Conservation (phyloP, 2,888 invertebrate genomes). For the Hofmannophila pseudospretella region DNA sequence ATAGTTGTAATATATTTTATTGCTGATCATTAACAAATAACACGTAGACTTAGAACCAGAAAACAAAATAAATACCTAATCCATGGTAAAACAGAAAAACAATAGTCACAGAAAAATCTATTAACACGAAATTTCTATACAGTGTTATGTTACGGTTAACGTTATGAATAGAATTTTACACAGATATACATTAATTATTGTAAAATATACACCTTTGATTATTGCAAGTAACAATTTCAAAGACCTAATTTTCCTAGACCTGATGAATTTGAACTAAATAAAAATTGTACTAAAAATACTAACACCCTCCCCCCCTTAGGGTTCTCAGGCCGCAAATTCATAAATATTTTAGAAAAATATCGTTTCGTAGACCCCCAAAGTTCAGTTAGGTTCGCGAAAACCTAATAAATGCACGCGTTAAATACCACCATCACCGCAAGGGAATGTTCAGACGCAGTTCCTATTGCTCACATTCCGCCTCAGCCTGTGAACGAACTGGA, state of each 20-base stretch:
- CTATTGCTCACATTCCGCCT: constrained; percentile 33
- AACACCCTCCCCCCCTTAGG: constrained; percentile 33
- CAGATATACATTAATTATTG: constrained; percentile 31
- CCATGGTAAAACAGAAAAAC: constrained; percentile 54
- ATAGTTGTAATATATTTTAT: constrained; percentile 66
- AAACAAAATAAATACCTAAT: constrained; percentile 76
- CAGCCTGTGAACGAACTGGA: constrained; percentile 64
- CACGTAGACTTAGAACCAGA: constrained; percentile 71
- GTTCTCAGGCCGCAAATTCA: constrained; percentile 31
- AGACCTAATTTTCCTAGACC: constrained; percentile 42
- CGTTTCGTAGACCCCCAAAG: constrained; percentile 23
- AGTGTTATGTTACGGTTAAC: constrained; percentile 16
- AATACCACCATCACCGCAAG: constrained; percentile 53
- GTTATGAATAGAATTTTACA: constrained; percentile 26
- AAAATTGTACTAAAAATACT: constrained; percentile 70
- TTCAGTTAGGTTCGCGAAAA: constrained; percentile 17
- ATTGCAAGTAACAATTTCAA: constrained; percentile 32
- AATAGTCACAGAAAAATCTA: constrained; percentile 47
- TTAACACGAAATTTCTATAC: constrained; percentile 32
- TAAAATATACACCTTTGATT: constrained; percentile 47
- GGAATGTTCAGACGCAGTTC: constrained; percentile 47
- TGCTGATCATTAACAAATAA: constrained; percentile 71
- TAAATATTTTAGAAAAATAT: constrained; percentile 49
- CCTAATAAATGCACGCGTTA: constrained; percentile 50
- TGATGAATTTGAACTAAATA: constrained; percentile 57